Base-by-base conservation (phyloP, 2,113 vertebrate genomes). In the Scalopus aquaticus region DNA sequence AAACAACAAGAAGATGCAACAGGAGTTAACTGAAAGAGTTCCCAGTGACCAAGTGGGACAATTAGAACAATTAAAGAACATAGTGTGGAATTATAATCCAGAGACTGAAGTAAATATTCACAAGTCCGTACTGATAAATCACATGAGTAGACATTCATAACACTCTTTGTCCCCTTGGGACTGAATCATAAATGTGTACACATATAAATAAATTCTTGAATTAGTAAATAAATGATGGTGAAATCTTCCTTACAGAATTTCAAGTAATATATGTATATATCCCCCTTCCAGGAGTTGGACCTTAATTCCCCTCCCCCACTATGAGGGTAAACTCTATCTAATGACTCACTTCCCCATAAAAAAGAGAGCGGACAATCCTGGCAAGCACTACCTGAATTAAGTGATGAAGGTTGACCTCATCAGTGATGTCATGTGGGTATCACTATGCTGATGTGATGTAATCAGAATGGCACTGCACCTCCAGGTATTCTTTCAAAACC, bases 191-290 rank as follows among this genome's bases (percentile, higher is more conserved):
- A 90, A 62, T 70, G 56, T 58, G 26, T 16, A 46, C 6, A 62
- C 5, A 62, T 65, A 35, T n/a, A 74, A 78, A 54, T 69, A 85
- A 64, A 91, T 49, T 51, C 69, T 2, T 74, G 72, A 78, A 49
- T 69, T 78, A 79, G 24, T 82, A 65, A 86, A 28, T 74, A 58
- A 73, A 30, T 64, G 62, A 1, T 54, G 32, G 4, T 35, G 4
- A 8, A 64, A 88, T 62, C 39, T 88, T 86, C 56, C 28, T 56
- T 65, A 64, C 16, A 85, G 32, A 95, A 88, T 95, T 88, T 37
- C 8, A 80, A 62, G 56, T 49, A 49, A 24, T 32, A 20, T 35
- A 51, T 49, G 9, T 39, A 67, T 22, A 60, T 81, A 92, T 74
- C 5, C 39, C 62, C 26, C 10, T 9, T 88, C 44, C 19, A 76